Percentiles rank a stretch among this genome's conserved stretches.
phyloP scores from a whole-genome alignment of 2,797 vertebrate species.

The Spondyliosoma cantharus region DNA sequence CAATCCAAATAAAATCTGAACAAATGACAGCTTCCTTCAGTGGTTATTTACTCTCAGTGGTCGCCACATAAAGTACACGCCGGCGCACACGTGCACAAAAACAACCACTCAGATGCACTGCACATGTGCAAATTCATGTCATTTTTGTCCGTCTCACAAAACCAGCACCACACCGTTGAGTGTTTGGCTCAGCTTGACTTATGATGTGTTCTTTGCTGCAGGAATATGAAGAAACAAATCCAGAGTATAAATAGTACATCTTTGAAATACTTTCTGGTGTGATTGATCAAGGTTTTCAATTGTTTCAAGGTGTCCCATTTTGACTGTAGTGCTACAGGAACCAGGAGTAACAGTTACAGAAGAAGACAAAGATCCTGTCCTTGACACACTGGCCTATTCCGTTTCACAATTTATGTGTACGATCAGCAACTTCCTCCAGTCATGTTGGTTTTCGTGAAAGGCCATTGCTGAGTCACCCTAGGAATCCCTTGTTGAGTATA shows the following conservation, averaged over 20 bases:
- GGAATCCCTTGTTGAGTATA: constrained; percentile 6
- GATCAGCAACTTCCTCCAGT: neutral
- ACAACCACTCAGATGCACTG: neutral
- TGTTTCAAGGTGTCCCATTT: neutral
- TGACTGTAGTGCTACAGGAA: neutral
- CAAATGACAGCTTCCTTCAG: constrained; percentile 46
- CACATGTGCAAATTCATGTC: neutral
- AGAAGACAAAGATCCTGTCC: neutral
- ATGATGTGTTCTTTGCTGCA: neutral
- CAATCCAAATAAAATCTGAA: constrained; percentile 54
- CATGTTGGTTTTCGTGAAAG: constrained; percentile 4
- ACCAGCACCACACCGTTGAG: neutral
- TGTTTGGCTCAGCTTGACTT: neutral
- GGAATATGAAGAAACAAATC: neutral
- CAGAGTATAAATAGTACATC: neutral
- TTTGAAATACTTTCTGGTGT: neutral
- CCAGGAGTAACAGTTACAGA: neutral
- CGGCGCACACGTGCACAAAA: neutral
- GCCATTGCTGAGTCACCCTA: constrained; percentile 14
- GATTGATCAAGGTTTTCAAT: neutral
- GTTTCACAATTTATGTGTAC: neutral
- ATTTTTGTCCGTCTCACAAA: neutral
- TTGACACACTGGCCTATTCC: neutral
- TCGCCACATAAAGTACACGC: constrained; percentile 2
- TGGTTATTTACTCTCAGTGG: constrained; percentile 39